Evolutionary conservation across 2,113 vertebrate species (phyloP).

Genomic region (Burhinus oedicnemus): DNA sequence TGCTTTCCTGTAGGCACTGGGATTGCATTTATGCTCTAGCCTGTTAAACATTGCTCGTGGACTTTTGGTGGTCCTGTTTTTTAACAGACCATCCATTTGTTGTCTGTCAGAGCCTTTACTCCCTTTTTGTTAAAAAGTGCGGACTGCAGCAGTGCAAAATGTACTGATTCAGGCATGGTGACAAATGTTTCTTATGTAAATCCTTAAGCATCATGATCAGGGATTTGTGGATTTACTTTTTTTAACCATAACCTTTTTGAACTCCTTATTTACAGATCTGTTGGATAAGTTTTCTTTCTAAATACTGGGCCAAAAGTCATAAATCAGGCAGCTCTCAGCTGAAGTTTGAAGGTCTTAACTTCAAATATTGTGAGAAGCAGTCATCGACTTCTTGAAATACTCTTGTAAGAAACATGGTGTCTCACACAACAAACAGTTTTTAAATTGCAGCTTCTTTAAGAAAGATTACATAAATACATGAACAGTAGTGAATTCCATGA

Average conservation of each 20-base stretch:
- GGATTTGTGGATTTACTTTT: conserved; percentile 56
- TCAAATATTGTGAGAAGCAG: background rate
- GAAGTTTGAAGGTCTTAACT: background rate
- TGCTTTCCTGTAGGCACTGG: background rate
- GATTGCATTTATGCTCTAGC: background rate
- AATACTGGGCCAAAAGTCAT: background rate
- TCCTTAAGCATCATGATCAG: background rate
- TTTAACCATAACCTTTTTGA: background rate
- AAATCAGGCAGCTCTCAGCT: background rate
- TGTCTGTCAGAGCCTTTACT: background rate
- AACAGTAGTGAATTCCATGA: background rate
- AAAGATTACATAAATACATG: background rate
- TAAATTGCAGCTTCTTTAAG: background rate
- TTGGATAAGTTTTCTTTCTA: background rate
- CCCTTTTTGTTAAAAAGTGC: background rate
- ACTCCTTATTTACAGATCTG: background rate
- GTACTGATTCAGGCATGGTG: background rate
- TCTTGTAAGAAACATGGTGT: background rate
- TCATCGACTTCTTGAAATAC: background rate
- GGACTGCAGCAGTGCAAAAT: background rate
- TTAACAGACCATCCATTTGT: background rate
- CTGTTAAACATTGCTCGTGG: background rate
- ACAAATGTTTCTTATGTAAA: background rate
- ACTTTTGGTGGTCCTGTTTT: background rate
- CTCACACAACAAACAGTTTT: background rate